Conservation (phyloP, 64 coral and sea anemone species). For the Hydrozoanthus tunicans region DNA sequence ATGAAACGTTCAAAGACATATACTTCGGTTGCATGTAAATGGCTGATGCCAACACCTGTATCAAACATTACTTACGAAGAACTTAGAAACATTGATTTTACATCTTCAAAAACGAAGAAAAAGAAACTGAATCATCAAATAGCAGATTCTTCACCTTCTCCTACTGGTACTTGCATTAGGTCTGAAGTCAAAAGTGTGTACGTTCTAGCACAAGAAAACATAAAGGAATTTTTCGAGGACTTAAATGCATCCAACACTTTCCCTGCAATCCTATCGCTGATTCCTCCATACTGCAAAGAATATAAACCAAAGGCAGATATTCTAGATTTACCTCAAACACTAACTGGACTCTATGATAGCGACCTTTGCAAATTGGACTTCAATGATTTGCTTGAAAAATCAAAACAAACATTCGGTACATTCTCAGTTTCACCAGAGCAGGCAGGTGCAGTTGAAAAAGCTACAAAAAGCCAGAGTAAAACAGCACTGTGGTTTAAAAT, state of each 20-base stretch:
- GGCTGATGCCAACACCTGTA: constrained; percentile 60
- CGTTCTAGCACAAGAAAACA: constrained; percentile 2
- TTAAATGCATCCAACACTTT: constrained; percentile 29
- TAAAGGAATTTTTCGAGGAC: constrained; percentile 31
- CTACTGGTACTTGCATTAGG: not conserved
- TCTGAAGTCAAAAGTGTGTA: constrained; percentile 27
- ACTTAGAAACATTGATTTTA: constrained; percentile 68
- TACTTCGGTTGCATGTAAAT: constrained; percentile 60
- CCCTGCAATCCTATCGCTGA: constrained; percentile 52
- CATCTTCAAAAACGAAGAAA: constrained; percentile 60
- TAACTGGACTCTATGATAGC: constrained; percentile 14
- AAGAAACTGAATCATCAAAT: constrained; percentile 38
- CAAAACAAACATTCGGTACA: not conserved
- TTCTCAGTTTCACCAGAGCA: not conserved
- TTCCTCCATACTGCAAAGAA: constrained; percentile 46
- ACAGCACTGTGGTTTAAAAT: constrained; percentile 34
- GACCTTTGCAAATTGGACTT: constrained; percentile 26
- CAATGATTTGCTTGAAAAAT: not conserved
- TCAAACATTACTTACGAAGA: constrained; percentile 43
- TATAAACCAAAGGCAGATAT: constrained; percentile 8
- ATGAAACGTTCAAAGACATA: constrained; percentile 28
- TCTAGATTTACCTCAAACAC: constrained; percentile 10
- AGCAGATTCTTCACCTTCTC: constrained; percentile 7
- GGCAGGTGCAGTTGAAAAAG: constrained; percentile 13
- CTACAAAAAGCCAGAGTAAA: constrained; percentile 38